phyloP scores from a whole-genome alignment of 2,888 invertebrate species.

The Caenorhabditis sulstoni region DNA sequence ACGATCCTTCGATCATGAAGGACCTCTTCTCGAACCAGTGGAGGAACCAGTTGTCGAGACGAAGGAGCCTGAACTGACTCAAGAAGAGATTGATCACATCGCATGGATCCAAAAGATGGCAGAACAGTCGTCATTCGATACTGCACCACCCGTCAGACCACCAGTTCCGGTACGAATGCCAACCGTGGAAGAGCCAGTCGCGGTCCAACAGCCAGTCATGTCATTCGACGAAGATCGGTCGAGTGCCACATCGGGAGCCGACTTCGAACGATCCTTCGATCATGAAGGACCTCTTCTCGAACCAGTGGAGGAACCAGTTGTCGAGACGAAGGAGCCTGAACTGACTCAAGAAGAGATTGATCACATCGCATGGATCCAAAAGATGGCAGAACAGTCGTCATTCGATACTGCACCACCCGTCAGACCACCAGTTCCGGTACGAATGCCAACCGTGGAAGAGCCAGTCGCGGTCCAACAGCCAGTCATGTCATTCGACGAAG shows the following conservation, averaged over 20 bases:
- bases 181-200: constrained; percentile 3
- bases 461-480: background rate
- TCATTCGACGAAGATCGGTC: background rate
- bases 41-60: background rate
- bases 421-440: background rate
- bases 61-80: background rate
- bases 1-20: background rate
- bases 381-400: background rate
- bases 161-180: constrained; percentile 14
- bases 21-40: no score
- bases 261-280: background rate
- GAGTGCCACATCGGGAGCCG: background rate
- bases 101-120: background rate
- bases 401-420: background rate
- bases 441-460: background rate
- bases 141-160: background rate
- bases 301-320: background rate
- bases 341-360: background rate
- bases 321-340: background rate
- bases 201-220: background rate
- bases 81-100: background rate
- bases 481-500: background rate
- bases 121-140: background rate
- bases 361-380: background rate
- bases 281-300: background rate